Evolutionary conservation across 1,140 invertebrate species (phyloP), one percentile per base, ranked within the genome.

Genomic region (Eumaeus atala): DNA sequence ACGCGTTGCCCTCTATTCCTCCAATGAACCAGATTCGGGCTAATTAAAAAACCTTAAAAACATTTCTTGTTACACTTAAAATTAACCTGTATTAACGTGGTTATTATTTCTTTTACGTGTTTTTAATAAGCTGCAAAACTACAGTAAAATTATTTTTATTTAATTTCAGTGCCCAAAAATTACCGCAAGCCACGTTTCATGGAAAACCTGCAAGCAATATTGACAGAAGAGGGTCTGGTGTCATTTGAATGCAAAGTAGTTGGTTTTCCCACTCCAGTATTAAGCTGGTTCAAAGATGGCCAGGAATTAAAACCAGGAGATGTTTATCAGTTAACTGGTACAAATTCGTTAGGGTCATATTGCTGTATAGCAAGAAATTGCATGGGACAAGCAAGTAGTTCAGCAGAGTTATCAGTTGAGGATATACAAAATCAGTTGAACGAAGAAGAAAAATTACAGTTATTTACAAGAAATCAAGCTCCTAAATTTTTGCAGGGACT

Each of bases 181-280:
- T 97, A 96, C 69, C 90, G 95, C 62, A 94, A 94, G 74, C 95
- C 95, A 11, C 88, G 93, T 61, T 97, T 97, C 78, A 92, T 97
- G 90, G 95, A 97, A 77, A 94, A 93, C 62, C 87, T 97, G 14
- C 94, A 94, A 77, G 95, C 95, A 5, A 91, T 97, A 35, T 87
- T 97, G 16, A 96, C 95, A 0, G 95, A 96, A 73, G 95, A 97
- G 89, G 95, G 95, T 1, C 82, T 96, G 5, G 95, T 97, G 3
- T 96, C 95, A 0, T 97, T 97, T 69, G 95, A 97, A 74, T 97
- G 95, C 72, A 96, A 96, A 87, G 95, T 97, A 0, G 95, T 96
- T 7, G 95, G 95, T 0, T 96, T 95, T 66, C 95, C 95, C 0
- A 96, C 95, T 0, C 95, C 95, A 0, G 78, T 93, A 37, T 84